Evolutionary conservation across 1,140 invertebrate species (phyloP), one percentile per base, ranked within the genome.

Genomic region (Araneus ventricosus): DNA sequence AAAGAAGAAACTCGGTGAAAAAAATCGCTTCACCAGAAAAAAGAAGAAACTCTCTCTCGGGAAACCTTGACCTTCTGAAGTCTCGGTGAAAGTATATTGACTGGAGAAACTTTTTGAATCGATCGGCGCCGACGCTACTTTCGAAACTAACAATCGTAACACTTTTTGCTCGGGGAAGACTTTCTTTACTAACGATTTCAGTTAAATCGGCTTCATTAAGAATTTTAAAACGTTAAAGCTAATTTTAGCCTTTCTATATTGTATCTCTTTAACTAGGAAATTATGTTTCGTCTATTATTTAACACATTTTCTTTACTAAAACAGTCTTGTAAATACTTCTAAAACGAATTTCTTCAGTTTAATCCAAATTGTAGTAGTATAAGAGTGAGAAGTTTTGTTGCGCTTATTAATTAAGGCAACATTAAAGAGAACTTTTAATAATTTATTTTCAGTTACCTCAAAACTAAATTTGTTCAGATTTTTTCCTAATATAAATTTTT

Each of bases 51-150:
- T 30, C 10, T 45, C 27, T 57, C 41, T 30, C 7, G 39, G 80
- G 24, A 84, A 57, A 52, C 80, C 80, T 84, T 84, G 80, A 84
- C 80, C 80, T 84, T 84, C 67, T 34, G 27, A 84, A 84, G 80
- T 17, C 39, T 84, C 22, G 45, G 45, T 34, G 80, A 84, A 84
- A 84, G 80, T 52, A 84, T 57, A 84, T 57, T 84, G 80, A 84
- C 80, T 84, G 41, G 80, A 45, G 80, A 84, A 84, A 84, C 41
- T 84, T 84, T 84, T 84, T n/a, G 39, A 41, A 84, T 84, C 80
- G 80, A 84, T 84, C 39, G 80, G 45, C 45, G 24, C 24, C 41
- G 41, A 84, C 45, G 41, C 39, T 84, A 84, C 80, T 84, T 84
- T 84, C 80, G 45, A 45, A 84, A 84, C 39, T 84, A 84, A 84